Evolutionary conservation across 2,797 vertebrate genomes (phyloP).

Genomic region (Halcyon smyrnensis): DNA sequence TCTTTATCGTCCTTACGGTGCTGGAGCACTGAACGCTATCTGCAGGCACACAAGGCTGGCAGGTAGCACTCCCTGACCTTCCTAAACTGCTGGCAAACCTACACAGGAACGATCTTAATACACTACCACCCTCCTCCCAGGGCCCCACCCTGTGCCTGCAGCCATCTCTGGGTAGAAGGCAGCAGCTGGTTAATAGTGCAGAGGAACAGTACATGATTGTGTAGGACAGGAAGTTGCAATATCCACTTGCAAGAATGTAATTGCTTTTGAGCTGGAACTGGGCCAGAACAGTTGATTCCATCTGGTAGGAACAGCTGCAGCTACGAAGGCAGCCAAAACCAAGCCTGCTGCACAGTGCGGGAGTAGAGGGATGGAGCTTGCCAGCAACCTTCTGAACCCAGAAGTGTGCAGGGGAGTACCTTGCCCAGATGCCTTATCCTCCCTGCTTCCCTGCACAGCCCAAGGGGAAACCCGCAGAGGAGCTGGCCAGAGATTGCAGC

Average conservation of each 20-base stretch:
- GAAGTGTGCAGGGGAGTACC: conserved; percentile 31
- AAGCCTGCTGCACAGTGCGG: not conserved
- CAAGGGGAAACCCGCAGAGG: not conserved
- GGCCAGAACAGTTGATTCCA: conserved; percentile 68
- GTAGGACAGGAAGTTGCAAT: conserved; percentile 73
- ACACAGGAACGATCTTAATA: not conserved
- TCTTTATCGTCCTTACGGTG: not conserved
- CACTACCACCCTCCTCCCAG: not conserved
- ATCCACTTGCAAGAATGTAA: conserved; percentile 73
- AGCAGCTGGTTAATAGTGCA: conserved; percentile 57
- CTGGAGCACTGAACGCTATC: fast-evolving
- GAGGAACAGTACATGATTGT: conserved; percentile 66
- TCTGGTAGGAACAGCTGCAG: conserved; percentile 72
- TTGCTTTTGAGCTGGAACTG: conserved; percentile 59
- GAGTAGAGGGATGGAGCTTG: not conserved
- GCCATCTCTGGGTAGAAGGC: conserved; percentile 4
- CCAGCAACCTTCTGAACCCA: conserved; percentile 68
- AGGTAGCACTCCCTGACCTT: not conserved
- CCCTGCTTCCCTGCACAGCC: not conserved
- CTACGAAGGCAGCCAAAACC: conserved; percentile 22
- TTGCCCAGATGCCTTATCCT: not conserved
- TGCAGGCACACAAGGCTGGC: not conserved
- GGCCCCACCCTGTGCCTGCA: not conserved
- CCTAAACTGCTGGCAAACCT: not conserved
- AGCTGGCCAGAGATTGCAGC: not conserved